Evolutionary conservation across 53 echinoderm and acorn worm species (phyloP).

Genomic region (Mesocentrotus franciscanus): DNA sequence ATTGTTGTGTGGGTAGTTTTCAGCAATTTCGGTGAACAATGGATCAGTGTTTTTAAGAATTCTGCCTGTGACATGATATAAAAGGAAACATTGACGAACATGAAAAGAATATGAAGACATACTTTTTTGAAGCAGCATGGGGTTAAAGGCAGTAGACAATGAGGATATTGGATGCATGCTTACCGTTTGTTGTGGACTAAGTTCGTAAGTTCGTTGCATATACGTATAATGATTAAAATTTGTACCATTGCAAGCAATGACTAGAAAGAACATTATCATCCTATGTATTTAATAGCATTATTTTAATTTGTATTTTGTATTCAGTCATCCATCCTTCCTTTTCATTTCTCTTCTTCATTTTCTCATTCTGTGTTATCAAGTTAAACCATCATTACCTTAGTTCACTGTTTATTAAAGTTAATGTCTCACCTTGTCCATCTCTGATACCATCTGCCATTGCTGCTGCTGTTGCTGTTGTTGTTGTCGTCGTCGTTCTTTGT

Average conservation of each 20-base stretch:
- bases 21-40: not conserved
- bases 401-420: not conserved
- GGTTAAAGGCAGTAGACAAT: no score
- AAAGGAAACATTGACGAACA: not conserved
- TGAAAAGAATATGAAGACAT: not conserved
- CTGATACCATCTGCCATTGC: constrained; percentile 1
- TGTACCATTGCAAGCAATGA: no score
- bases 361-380: no score
- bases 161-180: no score
- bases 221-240: no score
- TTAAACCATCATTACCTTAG: not conserved
- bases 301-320: no score
- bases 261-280: no score
- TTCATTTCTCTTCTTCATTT: no score
- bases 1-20: not conserved
- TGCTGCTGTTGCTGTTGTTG: no score
- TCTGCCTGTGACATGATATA: not conserved
- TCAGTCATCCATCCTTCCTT: not conserved
- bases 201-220: no score
- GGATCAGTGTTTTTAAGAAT: constrained; percentile 1
- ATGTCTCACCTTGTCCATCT: not conserved
- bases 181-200: no score
- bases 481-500: not conserved
- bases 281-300: no score
- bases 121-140: not conserved